phyloP scores from a whole-genome alignment of 2,797 vertebrate species.

The Phoxinus dragarum region DNA sequence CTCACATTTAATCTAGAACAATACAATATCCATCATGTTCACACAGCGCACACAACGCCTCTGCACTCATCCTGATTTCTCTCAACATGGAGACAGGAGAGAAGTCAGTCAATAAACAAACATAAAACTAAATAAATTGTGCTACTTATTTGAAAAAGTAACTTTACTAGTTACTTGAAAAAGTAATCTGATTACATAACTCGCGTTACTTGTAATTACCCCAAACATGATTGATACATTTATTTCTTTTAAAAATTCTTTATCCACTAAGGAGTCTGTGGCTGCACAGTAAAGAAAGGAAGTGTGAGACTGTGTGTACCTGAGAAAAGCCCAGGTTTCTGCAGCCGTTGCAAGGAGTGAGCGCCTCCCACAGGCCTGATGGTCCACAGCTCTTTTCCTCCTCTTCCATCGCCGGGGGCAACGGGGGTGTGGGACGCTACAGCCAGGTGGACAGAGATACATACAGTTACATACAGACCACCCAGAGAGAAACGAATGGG shows the following conservation, averaged over 20 bases:
- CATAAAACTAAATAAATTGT: neutral
- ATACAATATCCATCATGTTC: neutral
- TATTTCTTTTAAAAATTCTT: neutral
- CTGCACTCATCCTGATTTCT: neutral
- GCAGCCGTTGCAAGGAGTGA: constrained; percentile 96
- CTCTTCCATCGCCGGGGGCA: constrained; percentile 83
- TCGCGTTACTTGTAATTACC: neutral
- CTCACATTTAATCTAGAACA: no score
- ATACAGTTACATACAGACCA: constrained; percentile 27
- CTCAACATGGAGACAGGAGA: neutral
- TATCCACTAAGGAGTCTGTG: neutral
- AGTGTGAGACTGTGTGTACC: constrained; percentile 72
- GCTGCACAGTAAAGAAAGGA: neutral
- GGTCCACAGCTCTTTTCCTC: constrained; percentile 91
- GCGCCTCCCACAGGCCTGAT: constrained; percentile 91
- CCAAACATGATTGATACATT: no score
- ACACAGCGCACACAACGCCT: neutral
- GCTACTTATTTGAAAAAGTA: neutral
- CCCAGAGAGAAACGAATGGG: neutral
- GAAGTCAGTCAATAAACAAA: neutral
- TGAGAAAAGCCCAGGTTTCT: constrained; percentile 92
- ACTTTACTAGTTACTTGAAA: neutral
- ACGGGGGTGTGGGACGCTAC: constrained; percentile 84
- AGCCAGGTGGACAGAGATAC: constrained; percentile 49
- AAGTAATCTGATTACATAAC: neutral